phyloP scores from a whole-genome alignment of 2,797 vertebrate genomes.

The Salmo trutta region DNA sequence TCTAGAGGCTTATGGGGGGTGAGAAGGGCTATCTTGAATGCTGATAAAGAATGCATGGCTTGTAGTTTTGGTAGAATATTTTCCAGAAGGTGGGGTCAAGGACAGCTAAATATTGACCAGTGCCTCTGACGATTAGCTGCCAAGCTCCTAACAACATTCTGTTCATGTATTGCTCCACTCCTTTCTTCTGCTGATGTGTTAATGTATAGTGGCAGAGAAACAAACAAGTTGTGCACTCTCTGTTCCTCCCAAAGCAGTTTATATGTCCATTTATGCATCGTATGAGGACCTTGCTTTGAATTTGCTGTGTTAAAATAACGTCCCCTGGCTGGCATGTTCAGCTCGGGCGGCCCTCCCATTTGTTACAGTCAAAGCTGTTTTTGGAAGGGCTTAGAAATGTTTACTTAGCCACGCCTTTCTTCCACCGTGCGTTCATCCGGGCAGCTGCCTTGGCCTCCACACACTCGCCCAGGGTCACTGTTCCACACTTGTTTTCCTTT shows the following conservation, averaged over 20 bases:
- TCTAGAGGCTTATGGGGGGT: neutral
- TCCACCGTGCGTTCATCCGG: conserved; percentile 33
- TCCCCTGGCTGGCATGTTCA: neutral
- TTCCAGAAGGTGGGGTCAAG: conserved; percentile 4
- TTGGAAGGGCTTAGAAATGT: conserved; percentile 43
- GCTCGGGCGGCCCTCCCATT: conserved; percentile 2
- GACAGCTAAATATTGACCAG: conserved; percentile 1
- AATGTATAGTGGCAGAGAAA: neutral
- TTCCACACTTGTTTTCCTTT: conserved; percentile 43
- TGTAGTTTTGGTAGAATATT: neutral
- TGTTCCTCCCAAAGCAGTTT: neutral
- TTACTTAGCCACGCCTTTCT: conserved; percentile 48
- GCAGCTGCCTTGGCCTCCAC: conserved; percentile 34
- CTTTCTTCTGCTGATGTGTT: neutral
- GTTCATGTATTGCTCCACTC: neutral
- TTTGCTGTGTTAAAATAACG: neutral
- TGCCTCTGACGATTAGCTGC: neutral
- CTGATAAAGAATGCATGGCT: neutral
- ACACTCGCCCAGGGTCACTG: conserved; percentile 30
- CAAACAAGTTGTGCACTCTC: neutral
- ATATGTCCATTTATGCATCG: neutral
- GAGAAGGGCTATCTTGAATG: neutral
- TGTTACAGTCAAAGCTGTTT: conserved; percentile 25
- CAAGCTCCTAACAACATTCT: neutral
- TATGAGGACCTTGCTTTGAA: neutral